Evolutionary conservation across 2,888 invertebrate species (phyloP), one percentile per base, ranked within the genome.

Genomic region (Synergus itoensis): DNA sequence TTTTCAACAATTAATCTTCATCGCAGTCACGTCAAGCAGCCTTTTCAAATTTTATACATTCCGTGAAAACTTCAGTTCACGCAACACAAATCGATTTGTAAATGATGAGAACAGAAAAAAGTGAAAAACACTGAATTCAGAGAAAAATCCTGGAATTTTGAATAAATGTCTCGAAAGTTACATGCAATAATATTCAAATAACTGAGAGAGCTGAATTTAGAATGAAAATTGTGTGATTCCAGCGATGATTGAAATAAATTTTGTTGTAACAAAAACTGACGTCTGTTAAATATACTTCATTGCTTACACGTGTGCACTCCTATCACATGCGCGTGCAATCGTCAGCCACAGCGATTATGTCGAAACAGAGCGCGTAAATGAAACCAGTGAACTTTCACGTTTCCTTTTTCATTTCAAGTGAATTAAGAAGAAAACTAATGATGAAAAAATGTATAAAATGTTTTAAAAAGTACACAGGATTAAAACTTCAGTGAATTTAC

Each of bases 331-430:
- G 36, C 53, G 48, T 53, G 73, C 73, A 73, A 73, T 73, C 73
- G 73, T 36, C 36, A 53, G 36, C 36, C 73, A 36, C 36, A 53
- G 73, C 53, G 53, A 73, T 73, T 73, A 73, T 73, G 73, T 53
- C 36, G 73, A 73, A 73, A 73, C 36, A 73, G 48, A 73, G 28
- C 73, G 73, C 73, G 53, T 40, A 73, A 73, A 73, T 73, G 53
- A 73, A 73, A 73, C 73, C 53, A 73, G 67, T 73, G 53, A 73
- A 73, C 73, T 73, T 73, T 73, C 73, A 73, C 73, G 73, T 73
- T 73, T 73, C 53, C 73, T 73, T 53, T 53, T 73, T 53, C 53
- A 73, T 73, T 73, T 40, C 28, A 53, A 48, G 36, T 36, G 53
- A 73, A 53, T 53, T 73, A 53, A 36, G n/a, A 53, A 73, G 41